These are phyloP conservation scores for Sebastolobus altivelis DNA, from an alignment of 2,797 vertebrate species.

Conservation along the genomic window DNA sequence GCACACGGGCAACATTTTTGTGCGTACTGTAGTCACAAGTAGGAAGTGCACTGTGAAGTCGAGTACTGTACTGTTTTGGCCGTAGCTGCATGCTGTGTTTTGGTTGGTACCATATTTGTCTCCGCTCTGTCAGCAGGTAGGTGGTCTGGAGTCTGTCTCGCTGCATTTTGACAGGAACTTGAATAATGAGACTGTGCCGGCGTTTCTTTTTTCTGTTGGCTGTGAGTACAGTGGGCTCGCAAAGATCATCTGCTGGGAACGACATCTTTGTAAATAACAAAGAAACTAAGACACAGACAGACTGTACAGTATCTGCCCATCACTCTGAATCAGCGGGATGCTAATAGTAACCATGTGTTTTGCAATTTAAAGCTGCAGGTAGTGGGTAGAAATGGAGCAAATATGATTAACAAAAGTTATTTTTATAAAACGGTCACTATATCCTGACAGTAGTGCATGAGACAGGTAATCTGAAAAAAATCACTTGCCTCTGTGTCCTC, in stretches of 20 bases:
- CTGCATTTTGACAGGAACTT: slow-evolving; percentile 55
- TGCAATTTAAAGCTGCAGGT: neutral
- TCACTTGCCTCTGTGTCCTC: too few species aligned
- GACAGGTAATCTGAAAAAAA: too few species aligned
- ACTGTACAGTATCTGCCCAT: neutral
- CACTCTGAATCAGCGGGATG: neutral
- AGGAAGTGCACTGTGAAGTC: slow-evolving; percentile 39
- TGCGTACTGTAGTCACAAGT: slow-evolving; percentile 18
- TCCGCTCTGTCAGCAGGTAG: slow-evolving; percentile 65
- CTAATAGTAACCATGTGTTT: neutral
- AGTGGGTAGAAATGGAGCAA: too few species aligned
- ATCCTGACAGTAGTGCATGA: too few species aligned
- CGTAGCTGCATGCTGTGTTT: slow-evolving; percentile 52
- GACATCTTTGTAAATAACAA: slow-evolving; percentile 15
- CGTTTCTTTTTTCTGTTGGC: neutral
- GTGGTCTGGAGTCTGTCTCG: slow-evolving; percentile 57
- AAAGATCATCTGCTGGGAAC: neutral
- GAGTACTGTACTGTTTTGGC: slow-evolving; percentile 49
- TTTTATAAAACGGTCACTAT: too few species aligned
- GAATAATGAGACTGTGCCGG: slow-evolving; percentile 27
- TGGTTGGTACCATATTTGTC: slow-evolving; percentile 56
- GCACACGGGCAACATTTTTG: slow-evolving; percentile 37
- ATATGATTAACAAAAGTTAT: too few species aligned
- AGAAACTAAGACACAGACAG: neutral
- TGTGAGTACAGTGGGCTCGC: neutral